Evolutionary conservation across 2,888 invertebrate species (phyloP), one percentile per base, ranked within the genome.

Genomic region (Dolichopus griseipennis): DNA sequence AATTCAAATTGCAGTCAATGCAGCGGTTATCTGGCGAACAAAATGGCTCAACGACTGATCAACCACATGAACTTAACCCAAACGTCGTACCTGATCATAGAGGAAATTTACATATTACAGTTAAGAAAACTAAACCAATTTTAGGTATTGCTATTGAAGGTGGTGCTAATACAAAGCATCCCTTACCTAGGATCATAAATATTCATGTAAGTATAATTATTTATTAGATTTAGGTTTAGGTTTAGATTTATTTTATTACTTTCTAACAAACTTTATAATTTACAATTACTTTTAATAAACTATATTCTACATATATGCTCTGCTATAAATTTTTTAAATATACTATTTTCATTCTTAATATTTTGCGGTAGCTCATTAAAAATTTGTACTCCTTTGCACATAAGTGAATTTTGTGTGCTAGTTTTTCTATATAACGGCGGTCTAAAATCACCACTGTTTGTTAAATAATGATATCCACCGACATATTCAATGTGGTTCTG

Each of bases 131-230:
- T 68, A 95, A 95, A 83, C 93, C 95, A 66, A 93, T 94, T 77
- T 87, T 97, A 75, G 97, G 97, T 73, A 94, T 97, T 77, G 97
- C 96, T 72, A 97, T 97, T 77, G 97, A 97, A 84, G 97, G 97
- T 71, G 97, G 97, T 71, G 93, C 93, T 75, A 95, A 97, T 82
- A 97, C 97, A 65, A 92, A 92, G 78, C 96, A 97, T 83, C 93
- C 94, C 68, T 85, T 96, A 77, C 97, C 97, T 67, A 87, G 95
- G 79, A 95, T 97, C 77, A 96, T 97, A 77, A 95, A 95, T 82
- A 95, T 97, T 79, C 96, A 96, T 83, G 97, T 96, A 82, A 88
- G 90, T 82, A 27, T n/a, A n/a, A n/a, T n/a, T n/a, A n/a, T n/a
- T n/a, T n/a, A n/a, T n/a, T n/a, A n/a, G n/a, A n/a, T 41, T 41